These are phyloP conservation scores for Chloroclystis v-ata DNA, from an alignment of 2,888 invertebrate genomes.

Conservation along the genomic window DNA sequence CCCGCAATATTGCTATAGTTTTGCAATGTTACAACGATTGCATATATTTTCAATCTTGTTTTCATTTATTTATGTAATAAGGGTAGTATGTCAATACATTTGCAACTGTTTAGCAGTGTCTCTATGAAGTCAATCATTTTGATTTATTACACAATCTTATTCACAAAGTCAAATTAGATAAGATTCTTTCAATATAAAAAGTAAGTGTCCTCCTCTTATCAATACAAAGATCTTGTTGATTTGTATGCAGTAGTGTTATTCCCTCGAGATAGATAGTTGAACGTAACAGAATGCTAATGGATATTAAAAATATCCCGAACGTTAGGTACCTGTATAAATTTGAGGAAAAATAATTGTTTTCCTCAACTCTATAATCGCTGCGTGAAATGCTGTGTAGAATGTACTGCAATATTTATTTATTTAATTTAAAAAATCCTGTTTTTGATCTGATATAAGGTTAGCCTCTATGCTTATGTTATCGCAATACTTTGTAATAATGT, in stretches of 20 bases:
- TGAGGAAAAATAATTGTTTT: too few species aligned
- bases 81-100: slow-evolving; percentile 32
- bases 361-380: too few species aligned
- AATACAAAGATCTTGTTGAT: background rate
- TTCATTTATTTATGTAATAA: slow-evolving; percentile 32
- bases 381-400: too few species aligned
- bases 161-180: background rate
- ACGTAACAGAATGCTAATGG: slow-evolving; percentile 1
- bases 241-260: background rate
- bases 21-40: slow-evolving; percentile 32
- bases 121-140: slow-evolving; percentile 9
- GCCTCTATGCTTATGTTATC: too few species aligned
- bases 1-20: slow-evolving; percentile 31
- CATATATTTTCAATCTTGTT: slow-evolving; percentile 33
- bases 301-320: background rate
- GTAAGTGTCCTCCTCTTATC: too few species aligned
- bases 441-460: too few species aligned
- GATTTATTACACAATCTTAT: slow-evolving; percentile 2
- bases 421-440: too few species aligned
- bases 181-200: background rate
- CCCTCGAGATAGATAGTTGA: background rate
- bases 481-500: too few species aligned
- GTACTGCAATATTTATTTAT: too few species aligned
- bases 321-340: too few species aligned
- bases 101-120: slow-evolving; percentile 21